Evolutionary conservation across 2,797 vertebrate genomes (phyloP).

Genomic region (Arremon aurantiirostris): DNA sequence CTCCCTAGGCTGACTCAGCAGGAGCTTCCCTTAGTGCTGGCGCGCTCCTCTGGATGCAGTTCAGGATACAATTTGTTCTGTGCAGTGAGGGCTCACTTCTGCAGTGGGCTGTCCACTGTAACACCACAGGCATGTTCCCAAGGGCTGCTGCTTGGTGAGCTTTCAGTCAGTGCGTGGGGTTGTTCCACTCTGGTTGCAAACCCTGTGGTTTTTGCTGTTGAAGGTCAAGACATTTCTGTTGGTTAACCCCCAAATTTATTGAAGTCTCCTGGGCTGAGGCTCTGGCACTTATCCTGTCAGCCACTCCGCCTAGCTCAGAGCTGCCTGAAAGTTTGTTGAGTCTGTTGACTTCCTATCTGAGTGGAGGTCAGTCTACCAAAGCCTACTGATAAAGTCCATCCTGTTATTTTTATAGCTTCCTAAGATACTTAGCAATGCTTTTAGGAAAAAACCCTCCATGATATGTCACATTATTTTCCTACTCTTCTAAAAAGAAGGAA

Average conservation of each 20-base stretch:
- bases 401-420: neutral
- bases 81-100: neutral
- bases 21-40: neutral
- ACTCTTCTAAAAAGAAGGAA: neutral
- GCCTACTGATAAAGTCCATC: neutral
- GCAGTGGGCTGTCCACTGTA: neutral
- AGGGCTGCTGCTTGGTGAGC: neutral
- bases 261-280: neutral
- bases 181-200: neutral
- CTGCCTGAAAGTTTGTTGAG: neutral
- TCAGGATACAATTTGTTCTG: neutral
- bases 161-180: neutral
- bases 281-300: neutral
- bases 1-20: neutral
- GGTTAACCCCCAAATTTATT: neutral
- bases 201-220: neutral
- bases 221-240: neutral
- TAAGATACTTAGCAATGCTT: neutral
- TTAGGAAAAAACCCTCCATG: neutral
- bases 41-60: fast-evolving
- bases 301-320: neutral
- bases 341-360: neutral
- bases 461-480: neutral
- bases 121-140: neutral
- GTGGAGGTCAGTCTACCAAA: neutral